A percentile compares a stretch with the other conserved stretches of the same genome.
Evolutionary conservation across 2,797 vertebrate species (phyloP).

Genomic region (Lepus townsendii): DNA sequence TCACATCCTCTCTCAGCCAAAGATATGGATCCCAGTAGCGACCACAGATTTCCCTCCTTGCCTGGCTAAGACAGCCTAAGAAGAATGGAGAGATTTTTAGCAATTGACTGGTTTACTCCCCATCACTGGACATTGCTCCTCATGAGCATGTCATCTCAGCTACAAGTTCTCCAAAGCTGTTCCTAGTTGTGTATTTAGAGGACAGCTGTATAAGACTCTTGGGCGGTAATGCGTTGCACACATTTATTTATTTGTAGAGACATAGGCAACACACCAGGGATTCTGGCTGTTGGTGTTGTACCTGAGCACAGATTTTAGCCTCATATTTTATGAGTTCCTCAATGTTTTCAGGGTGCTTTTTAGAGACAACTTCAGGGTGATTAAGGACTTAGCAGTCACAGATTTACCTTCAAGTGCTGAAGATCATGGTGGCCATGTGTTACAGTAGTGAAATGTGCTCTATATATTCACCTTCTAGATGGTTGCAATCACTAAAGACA

Average conservation of each 20-base stretch:
- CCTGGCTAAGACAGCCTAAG: background rate
- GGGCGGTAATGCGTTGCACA: background rate
- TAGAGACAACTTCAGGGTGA: slow-evolving; percentile 94
- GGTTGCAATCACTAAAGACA: slow-evolving; percentile 91
- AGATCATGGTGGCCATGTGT: slow-evolving; percentile 95
- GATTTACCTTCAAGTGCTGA: slow-evolving; percentile 93
- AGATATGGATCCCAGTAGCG: background rate
- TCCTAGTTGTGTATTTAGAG: background rate
- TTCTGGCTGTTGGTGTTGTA: slow-evolving; percentile 92
- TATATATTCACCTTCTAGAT: slow-evolving; percentile 93
- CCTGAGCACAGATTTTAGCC: slow-evolving; percentile 96
- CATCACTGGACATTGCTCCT: slow-evolving; percentile 1
- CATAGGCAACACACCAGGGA: slow-evolving; percentile 84
- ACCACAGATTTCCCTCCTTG: background rate
- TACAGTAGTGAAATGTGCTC: slow-evolving; percentile 94
- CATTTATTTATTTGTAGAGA: background rate
- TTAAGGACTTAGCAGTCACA: slow-evolving; percentile 92
- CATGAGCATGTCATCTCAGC: background rate
- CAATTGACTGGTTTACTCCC: background rate
- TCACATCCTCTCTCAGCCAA: background rate
- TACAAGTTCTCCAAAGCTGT: background rate
- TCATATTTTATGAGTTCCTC: slow-evolving; percentile 91
- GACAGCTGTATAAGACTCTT: background rate
- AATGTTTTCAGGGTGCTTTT: slow-evolving; percentile 92
- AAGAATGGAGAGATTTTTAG: background rate